phyloP scores from a whole-genome alignment of 2,888 invertebrate species.

The Nomada flava region DNA sequence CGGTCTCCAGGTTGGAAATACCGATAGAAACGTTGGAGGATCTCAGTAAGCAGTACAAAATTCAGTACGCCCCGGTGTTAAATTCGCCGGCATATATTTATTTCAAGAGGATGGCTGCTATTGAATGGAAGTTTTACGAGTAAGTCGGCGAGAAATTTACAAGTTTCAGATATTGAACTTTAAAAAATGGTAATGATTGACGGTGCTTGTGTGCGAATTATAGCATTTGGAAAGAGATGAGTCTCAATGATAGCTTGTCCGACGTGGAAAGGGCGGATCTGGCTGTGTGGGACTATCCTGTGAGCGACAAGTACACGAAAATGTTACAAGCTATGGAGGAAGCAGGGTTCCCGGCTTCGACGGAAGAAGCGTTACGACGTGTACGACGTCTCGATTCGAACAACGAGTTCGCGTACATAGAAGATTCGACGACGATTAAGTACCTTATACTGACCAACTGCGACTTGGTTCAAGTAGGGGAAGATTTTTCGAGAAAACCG shows the following conservation, averaged over 20 bases:
- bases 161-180: not conserved
- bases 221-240: constrained; percentile 99
- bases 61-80: constrained; percentile 96
- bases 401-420: constrained; percentile 96
- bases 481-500: constrained; percentile 98
- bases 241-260: constrained; percentile 95
- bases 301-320: constrained; percentile 98
- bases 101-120: constrained; percentile 97
- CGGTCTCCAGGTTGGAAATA: constrained; percentile 96
- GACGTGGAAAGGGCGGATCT: constrained; percentile 96
- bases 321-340: constrained; percentile 98
- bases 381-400: constrained; percentile 90
- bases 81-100: constrained; percentile 96
- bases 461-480: constrained; percentile 96
- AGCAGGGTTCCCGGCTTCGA: constrained; percentile 91
- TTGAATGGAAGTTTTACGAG: constrained; percentile 97
- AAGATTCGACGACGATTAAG: constrained; percentile 97
- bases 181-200: not conserved
- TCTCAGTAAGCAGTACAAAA: constrained; percentile 97
- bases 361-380: constrained; percentile 91
- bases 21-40: constrained; percentile 97
- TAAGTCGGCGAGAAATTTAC: constrained; percentile 78
- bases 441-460: constrained; percentile 93
- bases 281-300: constrained; percentile 99
- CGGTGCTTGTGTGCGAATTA: not conserved